Base-by-base conservation (phyloP, 2,113 vertebrate species). In the Petromus typicus region DNA sequence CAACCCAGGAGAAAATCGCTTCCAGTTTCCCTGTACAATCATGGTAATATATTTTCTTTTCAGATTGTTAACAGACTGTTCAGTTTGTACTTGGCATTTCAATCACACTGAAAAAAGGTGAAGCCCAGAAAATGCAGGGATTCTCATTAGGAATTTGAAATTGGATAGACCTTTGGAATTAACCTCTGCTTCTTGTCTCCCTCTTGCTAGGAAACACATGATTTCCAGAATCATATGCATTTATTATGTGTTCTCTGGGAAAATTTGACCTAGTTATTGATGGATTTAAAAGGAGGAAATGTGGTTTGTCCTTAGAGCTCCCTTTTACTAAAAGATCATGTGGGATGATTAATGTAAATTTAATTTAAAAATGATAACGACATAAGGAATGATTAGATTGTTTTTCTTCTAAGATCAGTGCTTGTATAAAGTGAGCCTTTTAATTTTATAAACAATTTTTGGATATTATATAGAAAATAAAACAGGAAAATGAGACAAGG, bases 51-150 rank as follows among this genome's bases (percentile, higher is more conserved):
- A 43, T 95, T 93, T 95, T 93, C 90, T 95, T 95, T 95, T 86
- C 81, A 93, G 94, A 95, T 76, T 87, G 96, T 93, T 69, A 92
- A 59, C 94, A 97, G 97, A 94, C 94, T 43, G 63, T 69, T 88
- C 59, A 40, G 92, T 80, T 76, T 94, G 84, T 37, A 37, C 73
- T 54, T 34, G 87, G 85, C 63, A 51, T 93, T 95, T 86, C 51
- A 86, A 63, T 90, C 88, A 63, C 0, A 43, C 56, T 4, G 64
- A 48, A 83, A 88, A 32, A 88, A 82, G 45, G 75, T 30, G 67
- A 83, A 81, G 64, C 30, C 57, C 83, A 25, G 25, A 37, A 64
- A 57, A 63, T 30, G 30, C 54, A 22, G 56, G 27, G 54, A 45
- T 80, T 80, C 37, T 91, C 34, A 16, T 63, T 84, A 75, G 54